These are phyloP conservation scores for Argya squamiceps DNA, from an alignment of 2,797 vertebrate genomes.

Conservation along the genomic window DNA sequence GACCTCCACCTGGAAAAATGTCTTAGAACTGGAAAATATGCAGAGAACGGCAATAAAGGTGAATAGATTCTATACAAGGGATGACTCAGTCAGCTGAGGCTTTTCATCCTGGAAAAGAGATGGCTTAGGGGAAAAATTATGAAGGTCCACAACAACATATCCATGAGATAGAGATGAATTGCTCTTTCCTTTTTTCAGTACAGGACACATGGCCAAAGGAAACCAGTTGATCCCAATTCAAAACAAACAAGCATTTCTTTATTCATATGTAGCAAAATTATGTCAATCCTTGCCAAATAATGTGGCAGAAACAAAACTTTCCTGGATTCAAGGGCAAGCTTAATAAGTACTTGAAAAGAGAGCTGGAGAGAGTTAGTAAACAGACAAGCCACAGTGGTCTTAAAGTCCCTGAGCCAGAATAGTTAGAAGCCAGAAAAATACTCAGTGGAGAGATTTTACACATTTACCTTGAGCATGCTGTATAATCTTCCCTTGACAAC, in stretches of 20 bases:
- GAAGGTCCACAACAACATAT: not conserved
- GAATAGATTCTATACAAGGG: not conserved
- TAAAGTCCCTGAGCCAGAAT: not conserved
- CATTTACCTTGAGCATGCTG: not conserved
- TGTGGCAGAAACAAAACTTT: not conserved
- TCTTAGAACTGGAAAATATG: not conserved
- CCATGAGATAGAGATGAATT: not conserved
- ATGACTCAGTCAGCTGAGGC: not conserved
- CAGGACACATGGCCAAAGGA: not conserved
- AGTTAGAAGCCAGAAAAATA: not conserved
- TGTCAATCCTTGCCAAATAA: not conserved
- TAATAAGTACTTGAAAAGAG: constrained; percentile 5
- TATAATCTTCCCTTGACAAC: not conserved
- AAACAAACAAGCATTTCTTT: constrained; percentile 1
- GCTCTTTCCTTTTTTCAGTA: not conserved
- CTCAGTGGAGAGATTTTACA: not conserved
- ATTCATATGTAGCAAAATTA: not conserved
- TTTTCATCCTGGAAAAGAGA: not conserved
- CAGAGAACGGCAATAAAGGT: not conserved
- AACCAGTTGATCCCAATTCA: not conserved
- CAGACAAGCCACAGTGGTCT: not conserved
- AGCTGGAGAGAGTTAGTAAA: not conserved
- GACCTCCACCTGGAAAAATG: not conserved
- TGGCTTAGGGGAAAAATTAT: not conserved
- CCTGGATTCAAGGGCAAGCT: not conserved